Evolutionary conservation across 2,888 invertebrate species (phyloP).

Genomic region (Fabriciana adippe): DNA sequence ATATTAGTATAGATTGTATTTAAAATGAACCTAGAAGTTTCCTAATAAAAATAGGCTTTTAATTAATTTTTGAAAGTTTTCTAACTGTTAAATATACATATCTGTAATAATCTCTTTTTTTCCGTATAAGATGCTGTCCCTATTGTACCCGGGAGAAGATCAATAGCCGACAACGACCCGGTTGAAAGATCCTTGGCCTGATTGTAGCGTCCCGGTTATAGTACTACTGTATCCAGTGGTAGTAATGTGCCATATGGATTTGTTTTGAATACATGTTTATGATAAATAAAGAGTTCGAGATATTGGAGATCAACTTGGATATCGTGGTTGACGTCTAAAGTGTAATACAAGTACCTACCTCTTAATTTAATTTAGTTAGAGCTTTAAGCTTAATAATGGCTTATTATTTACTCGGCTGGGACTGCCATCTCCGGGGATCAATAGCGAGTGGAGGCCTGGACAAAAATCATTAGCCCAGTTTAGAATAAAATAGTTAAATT

Average conservation of each 20-base stretch:
- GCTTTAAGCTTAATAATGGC: too few relatives aligned
- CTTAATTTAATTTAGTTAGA: too few relatives aligned
- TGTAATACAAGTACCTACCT: too few relatives aligned
- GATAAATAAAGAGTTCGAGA: neutral
- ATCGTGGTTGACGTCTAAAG: too few relatives aligned
- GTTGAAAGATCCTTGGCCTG: constrained; percentile 68
- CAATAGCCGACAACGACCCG: constrained; percentile 59
- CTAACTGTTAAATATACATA: neutral
- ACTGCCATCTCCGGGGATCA: neutral
- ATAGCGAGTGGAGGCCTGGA: constrained; percentile 8
- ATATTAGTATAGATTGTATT: too few relatives aligned
- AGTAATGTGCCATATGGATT: constrained; percentile 5
- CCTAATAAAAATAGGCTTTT: too few relatives aligned
- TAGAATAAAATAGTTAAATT: too few relatives aligned
- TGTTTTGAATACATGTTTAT: neutral
- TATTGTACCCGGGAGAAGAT: constrained; percentile 47
- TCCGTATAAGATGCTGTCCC: constrained; percentile 30
- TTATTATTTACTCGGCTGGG: neutral
- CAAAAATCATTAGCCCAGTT: constrained; percentile 5
- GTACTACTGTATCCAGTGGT: constrained; percentile 29
- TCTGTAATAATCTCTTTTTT: constrained; percentile 1
- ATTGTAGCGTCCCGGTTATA: constrained; percentile 45
- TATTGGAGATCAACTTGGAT: too few relatives aligned
- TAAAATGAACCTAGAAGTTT: too few relatives aligned
- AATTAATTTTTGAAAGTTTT: too few relatives aligned